phyloP scores from a whole-genome alignment of 2,113 vertebrate genomes.

The Cebidichthys violaceus region DNA sequence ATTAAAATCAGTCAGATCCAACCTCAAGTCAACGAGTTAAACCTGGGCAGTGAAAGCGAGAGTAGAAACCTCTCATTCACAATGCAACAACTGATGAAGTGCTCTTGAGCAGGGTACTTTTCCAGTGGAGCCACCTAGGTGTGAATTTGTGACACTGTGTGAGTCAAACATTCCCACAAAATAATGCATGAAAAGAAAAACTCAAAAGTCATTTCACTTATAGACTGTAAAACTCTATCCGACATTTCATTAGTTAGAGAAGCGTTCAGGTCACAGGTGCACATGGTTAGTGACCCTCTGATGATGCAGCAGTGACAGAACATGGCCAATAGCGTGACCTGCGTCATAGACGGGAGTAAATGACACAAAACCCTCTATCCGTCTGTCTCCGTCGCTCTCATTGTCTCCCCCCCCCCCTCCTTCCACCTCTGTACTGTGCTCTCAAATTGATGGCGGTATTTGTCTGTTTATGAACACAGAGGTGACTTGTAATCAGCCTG shows the following conservation, averaged over 20 bases:
- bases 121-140: not conserved
- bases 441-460: conserved; percentile 76
- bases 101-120: conserved; percentile 19
- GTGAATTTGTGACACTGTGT: not conserved
- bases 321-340: conserved; percentile 78
- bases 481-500: conserved; percentile 83
- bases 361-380: conserved; percentile 68
- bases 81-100: not conserved
- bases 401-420: conserved; percentile 1
- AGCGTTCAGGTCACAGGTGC: conserved; percentile 45
- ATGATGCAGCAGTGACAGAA: conserved; percentile 77
- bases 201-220: not conserved
- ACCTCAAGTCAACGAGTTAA: not conserved
- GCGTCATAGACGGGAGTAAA: conserved; percentile 70
- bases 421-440: conserved; percentile 30
- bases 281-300: conserved; percentile 70
- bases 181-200: not conserved
- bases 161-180: conserved; percentile 17
- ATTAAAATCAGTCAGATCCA: not conserved
- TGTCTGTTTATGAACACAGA: conserved; percentile 81
- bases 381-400: conserved; percentile 52
- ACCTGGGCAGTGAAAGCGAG: not conserved
- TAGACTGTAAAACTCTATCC: conserved; percentile 33
- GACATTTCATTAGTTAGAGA: conserved; percentile 58
- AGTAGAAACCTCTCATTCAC: not conserved